A percentile compares a stretch with the other conserved stretches of the same genome.
Evolutionary conservation across 1,140 invertebrate genomes (phyloP).

Genomic region (Drosophila leontia): DNA sequence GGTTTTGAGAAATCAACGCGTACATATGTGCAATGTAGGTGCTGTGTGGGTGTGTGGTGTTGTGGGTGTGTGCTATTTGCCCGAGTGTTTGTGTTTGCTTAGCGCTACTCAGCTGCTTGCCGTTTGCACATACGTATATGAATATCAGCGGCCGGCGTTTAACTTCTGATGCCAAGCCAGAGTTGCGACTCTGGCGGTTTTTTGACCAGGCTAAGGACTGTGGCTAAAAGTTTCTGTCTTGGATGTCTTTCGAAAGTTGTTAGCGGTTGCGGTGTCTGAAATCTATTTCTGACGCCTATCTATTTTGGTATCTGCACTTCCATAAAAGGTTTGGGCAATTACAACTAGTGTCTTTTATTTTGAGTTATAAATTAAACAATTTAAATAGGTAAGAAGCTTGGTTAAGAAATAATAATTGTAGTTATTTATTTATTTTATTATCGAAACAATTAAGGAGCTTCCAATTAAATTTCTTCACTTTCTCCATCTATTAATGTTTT

Average conservation of each 20-base stretch:
- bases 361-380: background rate
- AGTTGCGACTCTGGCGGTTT: constrained; percentile 25
- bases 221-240: background rate
- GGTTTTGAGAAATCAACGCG: constrained; percentile 81
- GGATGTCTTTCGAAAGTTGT: constrained; percentile 1
- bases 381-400: background rate
- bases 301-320: background rate
- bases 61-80: constrained; percentile 31
- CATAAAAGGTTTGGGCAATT: background rate
- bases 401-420: no score
- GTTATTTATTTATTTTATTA: no score
- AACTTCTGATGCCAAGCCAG: constrained; percentile 33
- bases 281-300: background rate
- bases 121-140: constrained; percentile 55
- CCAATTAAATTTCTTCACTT: no score
- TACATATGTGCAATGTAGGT: constrained; percentile 6
- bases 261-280: constrained; percentile 6
- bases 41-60: constrained; percentile 11
- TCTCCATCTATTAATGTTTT: no score
- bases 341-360: no score
- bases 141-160: constrained; percentile 57
- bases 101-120: constrained; percentile 66
- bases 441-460: no score
- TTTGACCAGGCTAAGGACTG: constrained; percentile 5
- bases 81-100: constrained; percentile 63